Conservation (phyloP, 1,140 invertebrate species). For the Aphidius gifuensis region DNA sequence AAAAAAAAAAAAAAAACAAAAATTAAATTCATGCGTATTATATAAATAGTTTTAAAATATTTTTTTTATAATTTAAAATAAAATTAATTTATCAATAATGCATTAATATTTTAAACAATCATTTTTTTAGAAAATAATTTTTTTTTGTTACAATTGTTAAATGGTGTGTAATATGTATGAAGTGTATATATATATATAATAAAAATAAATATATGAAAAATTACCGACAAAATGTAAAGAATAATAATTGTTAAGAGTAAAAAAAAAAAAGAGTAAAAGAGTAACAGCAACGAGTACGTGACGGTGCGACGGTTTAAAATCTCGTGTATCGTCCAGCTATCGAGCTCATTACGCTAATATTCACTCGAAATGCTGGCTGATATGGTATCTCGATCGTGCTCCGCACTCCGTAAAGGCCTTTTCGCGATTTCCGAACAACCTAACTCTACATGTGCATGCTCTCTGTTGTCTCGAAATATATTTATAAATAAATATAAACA, state of each 20-base stretch:
- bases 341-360: constrained; percentile 34
- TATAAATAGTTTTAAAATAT: too few species aligned
- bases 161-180: too few species aligned
- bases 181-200: too few species aligned
- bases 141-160: too few species aligned
- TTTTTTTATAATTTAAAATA: too few species aligned
- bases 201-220: not conserved
- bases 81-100: not conserved
- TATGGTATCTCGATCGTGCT: constrained; percentile 32
- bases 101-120: not conserved
- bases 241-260: too few species aligned
- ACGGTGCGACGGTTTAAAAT: constrained; percentile 28
- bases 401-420: constrained; percentile 32
- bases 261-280: not conserved
- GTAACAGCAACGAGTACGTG: constrained; percentile 17
- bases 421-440: constrained; percentile 29
- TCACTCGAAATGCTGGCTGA: constrained; percentile 32
- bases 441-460: constrained; percentile 17
- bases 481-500: constrained; percentile 4
- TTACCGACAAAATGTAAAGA: too few species aligned
- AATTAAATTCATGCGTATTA: not conserved
- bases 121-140: too few species aligned
- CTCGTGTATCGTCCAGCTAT: constrained; percentile 29
- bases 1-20: not conserved
- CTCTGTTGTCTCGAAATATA: constrained; percentile 18